phyloP scores from a whole-genome alignment of 1,140 invertebrate species.

The Drosophila tristis region DNA sequence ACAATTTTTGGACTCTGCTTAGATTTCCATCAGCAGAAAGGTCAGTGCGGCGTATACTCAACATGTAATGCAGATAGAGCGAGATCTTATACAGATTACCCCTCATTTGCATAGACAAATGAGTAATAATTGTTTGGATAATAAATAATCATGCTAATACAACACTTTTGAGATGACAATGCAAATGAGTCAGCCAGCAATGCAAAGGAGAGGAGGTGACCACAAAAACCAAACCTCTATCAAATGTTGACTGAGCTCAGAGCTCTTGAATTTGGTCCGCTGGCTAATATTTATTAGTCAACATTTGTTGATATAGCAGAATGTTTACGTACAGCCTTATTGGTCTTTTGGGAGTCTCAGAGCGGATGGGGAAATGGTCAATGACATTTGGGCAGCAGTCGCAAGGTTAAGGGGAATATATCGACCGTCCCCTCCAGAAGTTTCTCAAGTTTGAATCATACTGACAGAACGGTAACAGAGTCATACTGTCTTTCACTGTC shows the following conservation, averaged over 20 bases:
- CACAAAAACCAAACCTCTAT: not conserved
- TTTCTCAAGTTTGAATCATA: constrained; percentile 22
- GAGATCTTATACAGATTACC: not conserved
- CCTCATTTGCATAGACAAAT: constrained; percentile 46
- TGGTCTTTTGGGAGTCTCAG: constrained; percentile 17
- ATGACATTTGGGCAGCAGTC: constrained; percentile 9
- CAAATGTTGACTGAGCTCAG: constrained; percentile 24
- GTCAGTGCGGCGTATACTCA: constrained; percentile 49
- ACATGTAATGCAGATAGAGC: constrained; percentile 19
- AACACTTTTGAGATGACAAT: constrained; percentile 17
- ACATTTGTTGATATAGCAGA: constrained; percentile 1
- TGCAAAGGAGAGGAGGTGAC: constrained; percentile 21
- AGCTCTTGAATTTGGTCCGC: constrained; percentile 30
- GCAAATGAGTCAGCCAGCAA: constrained; percentile 41
- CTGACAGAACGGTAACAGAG: not conserved
- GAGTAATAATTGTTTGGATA: constrained; percentile 39
- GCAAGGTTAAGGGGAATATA: constrained; percentile 27
- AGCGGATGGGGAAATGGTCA: constrained; percentile 16
- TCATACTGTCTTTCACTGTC: constrained; percentile 8
- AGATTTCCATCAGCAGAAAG: constrained; percentile 52
- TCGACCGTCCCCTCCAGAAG: constrained; percentile 4
- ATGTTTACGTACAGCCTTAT: constrained; percentile 29
- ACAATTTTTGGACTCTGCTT: constrained; percentile 52
- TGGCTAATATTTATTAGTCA: constrained; percentile 50
- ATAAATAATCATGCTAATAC: constrained; percentile 29